These are phyloP conservation scores for Lagria hirta DNA, from an alignment of 2,888 invertebrate genomes.

Conservation along the genomic window DNA sequence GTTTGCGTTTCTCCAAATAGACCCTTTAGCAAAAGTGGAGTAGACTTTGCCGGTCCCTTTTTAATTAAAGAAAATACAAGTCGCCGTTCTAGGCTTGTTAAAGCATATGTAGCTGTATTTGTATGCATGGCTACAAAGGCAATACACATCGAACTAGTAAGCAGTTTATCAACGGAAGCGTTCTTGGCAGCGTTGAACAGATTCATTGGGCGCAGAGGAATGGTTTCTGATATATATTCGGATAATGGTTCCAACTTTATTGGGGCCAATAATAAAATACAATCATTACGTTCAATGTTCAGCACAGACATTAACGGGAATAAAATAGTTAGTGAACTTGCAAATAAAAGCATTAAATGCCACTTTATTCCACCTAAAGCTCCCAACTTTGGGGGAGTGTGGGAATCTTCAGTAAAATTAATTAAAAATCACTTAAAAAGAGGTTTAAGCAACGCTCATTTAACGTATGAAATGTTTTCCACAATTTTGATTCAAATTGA, in stretches of 20 bases:
- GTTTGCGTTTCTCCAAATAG: conserved; percentile 10
- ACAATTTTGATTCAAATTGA: neutral
- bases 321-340: neutral
- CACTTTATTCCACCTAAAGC: conserved; percentile 1
- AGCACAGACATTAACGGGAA: neutral
- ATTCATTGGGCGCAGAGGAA: conserved; percentile 40
- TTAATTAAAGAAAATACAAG: conserved; percentile 23
- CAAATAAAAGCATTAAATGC: neutral
- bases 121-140: too few species aligned
- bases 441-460: neutral
- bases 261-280: conserved; percentile 33
- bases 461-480: too few species aligned
- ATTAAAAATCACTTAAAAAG: conserved; percentile 5
- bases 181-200: conserved; percentile 40
- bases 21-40: conserved; percentile 10
- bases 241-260: conserved; percentile 47
- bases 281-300: conserved; percentile 1
- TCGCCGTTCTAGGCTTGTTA: conserved; percentile 23
- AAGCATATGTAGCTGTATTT: conserved; percentile 37
- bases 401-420: conserved; percentile 6
- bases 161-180: conserved; percentile 36
- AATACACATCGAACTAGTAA: conserved; percentile 43
- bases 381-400: conserved; percentile 3
- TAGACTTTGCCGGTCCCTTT: conserved; percentile 21
- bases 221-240: conserved; percentile 36